phyloP scores from a whole-genome alignment of 2,888 invertebrate species.

The Thecocarcelia acutangulata region DNA sequence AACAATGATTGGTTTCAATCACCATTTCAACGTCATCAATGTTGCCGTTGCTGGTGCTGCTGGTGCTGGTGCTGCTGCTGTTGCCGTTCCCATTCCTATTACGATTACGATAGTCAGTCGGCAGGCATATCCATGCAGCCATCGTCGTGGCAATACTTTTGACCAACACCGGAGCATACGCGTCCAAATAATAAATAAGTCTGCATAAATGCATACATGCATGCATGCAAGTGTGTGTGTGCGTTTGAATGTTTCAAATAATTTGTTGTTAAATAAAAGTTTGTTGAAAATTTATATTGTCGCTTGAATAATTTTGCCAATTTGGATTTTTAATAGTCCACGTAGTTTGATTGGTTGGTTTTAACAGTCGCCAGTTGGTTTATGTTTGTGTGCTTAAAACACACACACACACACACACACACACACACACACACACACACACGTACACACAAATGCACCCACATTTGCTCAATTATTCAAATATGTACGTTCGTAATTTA shows the following conservation, averaged over 20 bases:
- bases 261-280: conserved; percentile 66
- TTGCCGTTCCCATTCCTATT: conserved; percentile 8
- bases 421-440: background rate
- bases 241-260: conserved; percentile 35
- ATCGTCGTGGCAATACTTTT: conserved; percentile 37
- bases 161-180: conserved; percentile 11
- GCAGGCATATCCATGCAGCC: too few species aligned
- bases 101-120: too few species aligned
- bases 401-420: background rate
- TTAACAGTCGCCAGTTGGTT: conserved; percentile 36
- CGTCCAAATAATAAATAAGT: conserved; percentile 8
- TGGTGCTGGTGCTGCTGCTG: background rate
- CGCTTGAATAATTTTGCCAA: conserved; percentile 70
- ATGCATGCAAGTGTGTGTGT: too few species aligned
- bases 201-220: background rate
- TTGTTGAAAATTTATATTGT: conserved; percentile 69
- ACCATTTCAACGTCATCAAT: conserved; percentile 27
- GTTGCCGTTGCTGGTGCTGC: background rate
- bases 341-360: conserved; percentile 59
- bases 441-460: background rate
- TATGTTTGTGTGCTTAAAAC: conserved; percentile 24
- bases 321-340: conserved; percentile 67
- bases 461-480: conserved; percentile 16
- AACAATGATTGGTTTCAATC: conserved; percentile 64
- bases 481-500: conserved; percentile 15